These are phyloP conservation scores for Hylomyscus alleni DNA, from an alignment of 2,797 vertebrate species.

Conservation along the genomic window DNA sequence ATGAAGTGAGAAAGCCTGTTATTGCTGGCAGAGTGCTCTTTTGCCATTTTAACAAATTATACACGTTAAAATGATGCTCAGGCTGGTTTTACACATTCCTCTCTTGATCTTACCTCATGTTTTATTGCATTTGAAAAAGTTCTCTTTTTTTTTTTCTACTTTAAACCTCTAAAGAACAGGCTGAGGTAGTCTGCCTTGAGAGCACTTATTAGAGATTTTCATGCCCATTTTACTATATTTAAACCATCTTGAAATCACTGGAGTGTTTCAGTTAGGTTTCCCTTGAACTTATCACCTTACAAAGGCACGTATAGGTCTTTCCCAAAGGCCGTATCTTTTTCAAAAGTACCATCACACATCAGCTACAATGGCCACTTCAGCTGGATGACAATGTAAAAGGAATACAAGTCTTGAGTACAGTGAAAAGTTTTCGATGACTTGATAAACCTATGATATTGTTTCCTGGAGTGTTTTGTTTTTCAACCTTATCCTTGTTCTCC, in stretches of 20 bases:
- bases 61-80: slow-evolving; percentile 50
- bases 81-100: background rate
- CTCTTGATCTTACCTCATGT: slow-evolving; percentile 57
- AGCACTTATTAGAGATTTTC: slow-evolving; percentile 79
- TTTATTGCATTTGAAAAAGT: slow-evolving; percentile 62
- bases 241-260: slow-evolving; percentile 70
- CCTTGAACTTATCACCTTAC: slow-evolving; percentile 75
- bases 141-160: slow-evolving; percentile 52
- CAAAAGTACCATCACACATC: slow-evolving; percentile 58
- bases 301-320: slow-evolving; percentile 13
- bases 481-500: slow-evolving; percentile 63
- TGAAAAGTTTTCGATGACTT: slow-evolving; percentile 76
- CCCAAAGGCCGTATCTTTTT: slow-evolving; percentile 64
- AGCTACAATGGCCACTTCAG: slow-evolving; percentile 66
- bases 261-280: slow-evolving; percentile 68
- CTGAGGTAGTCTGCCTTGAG: slow-evolving; percentile 67
- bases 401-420: slow-evolving; percentile 33
- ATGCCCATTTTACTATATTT: slow-evolving; percentile 78
- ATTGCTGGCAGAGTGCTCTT: background rate
- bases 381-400: background rate
- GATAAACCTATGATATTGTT: slow-evolving; percentile 66
- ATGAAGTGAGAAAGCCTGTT: background rate
- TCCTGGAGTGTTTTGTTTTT: slow-evolving; percentile 80
- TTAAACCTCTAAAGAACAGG: slow-evolving; percentile 72
- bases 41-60: slow-evolving; percentile 13